A percentile compares a stretch with the other conserved stretches of the same genome.
Conservation (phyloP, 2,888 invertebrate genomes). For the Lacanobia wlatinum region DNA sequence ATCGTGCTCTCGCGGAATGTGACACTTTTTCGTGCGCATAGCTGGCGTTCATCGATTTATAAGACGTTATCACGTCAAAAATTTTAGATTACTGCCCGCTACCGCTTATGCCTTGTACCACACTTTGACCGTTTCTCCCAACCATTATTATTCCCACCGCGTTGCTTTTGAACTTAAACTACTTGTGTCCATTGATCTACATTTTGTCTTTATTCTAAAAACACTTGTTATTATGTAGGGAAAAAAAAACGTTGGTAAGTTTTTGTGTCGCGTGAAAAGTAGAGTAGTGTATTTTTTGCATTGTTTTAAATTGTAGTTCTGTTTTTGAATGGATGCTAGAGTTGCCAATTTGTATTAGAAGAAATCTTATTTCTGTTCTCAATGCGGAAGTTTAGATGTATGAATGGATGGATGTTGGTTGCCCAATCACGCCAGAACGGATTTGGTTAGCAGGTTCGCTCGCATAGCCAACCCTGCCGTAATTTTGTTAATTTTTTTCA, state of each 20-base stretch:
- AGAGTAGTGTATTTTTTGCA: neutral
- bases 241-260: neutral
- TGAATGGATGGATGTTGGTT: too few species aligned
- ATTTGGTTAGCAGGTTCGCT: too few species aligned
- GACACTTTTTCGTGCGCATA: too few species aligned
- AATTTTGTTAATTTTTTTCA: too few species aligned
- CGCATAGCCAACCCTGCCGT: too few species aligned
- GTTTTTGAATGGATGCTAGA: slow-evolving; percentile 3
- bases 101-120: neutral
- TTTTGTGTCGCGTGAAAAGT: neutral
- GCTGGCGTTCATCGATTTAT: too few species aligned
- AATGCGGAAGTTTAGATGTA: too few species aligned
- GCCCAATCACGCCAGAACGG: too few species aligned
- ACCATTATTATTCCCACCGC: slow-evolving; percentile 36
- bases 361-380: too few species aligned
- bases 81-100: slow-evolving; percentile 9
- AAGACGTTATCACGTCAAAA: too few species aligned
- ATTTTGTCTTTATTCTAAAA: slow-evolving; percentile 24
- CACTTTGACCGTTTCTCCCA: neutral
- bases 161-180: slow-evolving; percentile 49
- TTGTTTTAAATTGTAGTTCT: neutral
- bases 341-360: neutral
- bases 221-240: slow-evolving; percentile 5
- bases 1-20: too few species aligned
- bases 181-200: slow-evolving; percentile 43